Percentiles rank a stretch among this genome's conserved stretches.
Conservation (phyloP, 2,113 vertebrate species). For the Ciconia maguari region DNA sequence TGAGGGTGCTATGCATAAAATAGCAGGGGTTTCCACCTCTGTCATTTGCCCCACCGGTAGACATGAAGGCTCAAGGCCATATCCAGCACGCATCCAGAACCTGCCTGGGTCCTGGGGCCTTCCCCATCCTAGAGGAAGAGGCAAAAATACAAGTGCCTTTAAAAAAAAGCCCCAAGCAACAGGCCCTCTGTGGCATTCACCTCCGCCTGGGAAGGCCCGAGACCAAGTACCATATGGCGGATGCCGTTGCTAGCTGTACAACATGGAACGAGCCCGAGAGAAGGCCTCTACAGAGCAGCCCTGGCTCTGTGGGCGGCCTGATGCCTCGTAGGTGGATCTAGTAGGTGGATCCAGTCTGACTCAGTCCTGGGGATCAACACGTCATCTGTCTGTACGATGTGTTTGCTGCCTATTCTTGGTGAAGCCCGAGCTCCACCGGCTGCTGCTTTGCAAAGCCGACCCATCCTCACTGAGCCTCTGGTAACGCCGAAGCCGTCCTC, state of each 20-base stretch:
- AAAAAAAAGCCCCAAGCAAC: background rate
- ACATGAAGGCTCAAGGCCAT: background rate
- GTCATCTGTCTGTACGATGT: fast-evolving
- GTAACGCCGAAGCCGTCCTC: fast-evolving
- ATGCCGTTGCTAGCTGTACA: background rate
- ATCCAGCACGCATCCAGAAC: background rate
- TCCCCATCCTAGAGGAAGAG: background rate
- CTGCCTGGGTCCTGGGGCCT: background rate
- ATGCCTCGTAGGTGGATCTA: background rate
- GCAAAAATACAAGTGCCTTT: background rate
- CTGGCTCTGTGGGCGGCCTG: background rate
- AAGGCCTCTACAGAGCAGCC: fast-evolving
- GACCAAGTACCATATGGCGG: fast-evolving
- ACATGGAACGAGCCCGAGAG: fast-evolving
- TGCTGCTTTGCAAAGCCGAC: background rate
- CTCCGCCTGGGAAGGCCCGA: background rate
- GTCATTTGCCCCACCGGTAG: background rate
- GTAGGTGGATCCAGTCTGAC: background rate
- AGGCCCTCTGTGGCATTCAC: background rate
- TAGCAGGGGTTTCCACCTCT: background rate
- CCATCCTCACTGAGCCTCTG: background rate
- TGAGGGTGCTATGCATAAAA: background rate
- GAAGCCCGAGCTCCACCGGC: background rate
- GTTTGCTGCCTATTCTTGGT: background rate
- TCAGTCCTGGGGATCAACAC: background rate